Evolutionary conservation across 2,797 vertebrate genomes (phyloP).

Genomic region (Harpagifer antarcticus): DNA sequence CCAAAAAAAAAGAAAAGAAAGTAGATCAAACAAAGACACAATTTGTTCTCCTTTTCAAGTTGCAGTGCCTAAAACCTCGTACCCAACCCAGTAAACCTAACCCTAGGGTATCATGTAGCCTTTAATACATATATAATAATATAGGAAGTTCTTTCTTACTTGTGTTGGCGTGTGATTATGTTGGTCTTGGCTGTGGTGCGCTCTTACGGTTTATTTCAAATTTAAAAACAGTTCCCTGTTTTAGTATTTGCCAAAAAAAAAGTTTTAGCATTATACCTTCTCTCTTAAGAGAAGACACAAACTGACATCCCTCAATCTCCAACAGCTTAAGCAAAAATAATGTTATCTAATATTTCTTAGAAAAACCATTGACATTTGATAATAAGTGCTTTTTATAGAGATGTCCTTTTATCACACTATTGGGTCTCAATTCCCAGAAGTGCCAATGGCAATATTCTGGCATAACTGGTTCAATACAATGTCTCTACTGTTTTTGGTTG

Average conservation of each 20-base stretch:
- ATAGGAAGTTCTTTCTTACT: too few species aligned
- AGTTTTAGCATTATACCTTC: neutral
- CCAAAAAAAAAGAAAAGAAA: neutral
- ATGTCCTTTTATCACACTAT: neutral
- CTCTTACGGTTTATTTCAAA: neutral
- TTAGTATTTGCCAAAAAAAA: neutral
- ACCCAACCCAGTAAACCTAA: too few species aligned
- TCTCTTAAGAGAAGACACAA: neutral
- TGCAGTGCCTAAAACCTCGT: neutral
- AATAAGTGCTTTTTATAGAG: neutral
- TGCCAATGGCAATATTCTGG: conserved; percentile 19
- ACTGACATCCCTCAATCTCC: neutral
- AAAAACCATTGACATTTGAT: neutral
- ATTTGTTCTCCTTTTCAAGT: neutral
- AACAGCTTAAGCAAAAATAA: neutral
- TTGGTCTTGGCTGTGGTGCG: neutral
- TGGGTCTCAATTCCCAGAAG: conserved; percentile 41
- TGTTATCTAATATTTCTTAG: neutral
- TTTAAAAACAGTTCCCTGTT: neutral
- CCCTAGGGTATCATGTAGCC: too few species aligned
- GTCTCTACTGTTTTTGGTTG: conserved; percentile 36
- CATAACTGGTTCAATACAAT: conserved; percentile 37
- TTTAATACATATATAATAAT: too few species aligned
- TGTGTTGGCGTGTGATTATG: too few species aligned
- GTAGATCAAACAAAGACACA: neutral